Base-by-base conservation (phyloP, 2,888 invertebrate genomes). In the Temnothorax ravouxi region DNA sequence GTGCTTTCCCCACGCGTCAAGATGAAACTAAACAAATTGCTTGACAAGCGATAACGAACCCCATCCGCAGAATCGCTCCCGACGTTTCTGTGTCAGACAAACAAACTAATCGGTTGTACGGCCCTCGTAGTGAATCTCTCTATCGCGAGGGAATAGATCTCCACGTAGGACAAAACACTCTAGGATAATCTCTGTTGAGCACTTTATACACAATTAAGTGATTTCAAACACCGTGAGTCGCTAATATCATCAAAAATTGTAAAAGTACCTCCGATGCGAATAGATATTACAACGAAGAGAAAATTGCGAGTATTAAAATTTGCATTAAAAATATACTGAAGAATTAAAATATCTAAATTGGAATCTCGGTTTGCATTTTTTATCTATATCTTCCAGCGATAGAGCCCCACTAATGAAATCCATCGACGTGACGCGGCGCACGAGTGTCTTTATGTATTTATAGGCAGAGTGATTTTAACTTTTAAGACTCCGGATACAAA, bases 11-110 rank as follows among this genome's bases (percentile, higher is more conserved):
- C 75, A 38, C 75, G 52, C 87, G 92, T 93, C 93, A 92, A 92
- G 91, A 92, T 93, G 89, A 93, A 93, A 91, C 91, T 91, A 90
- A 93, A 93, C 92, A 92, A 93, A 93, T 92, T 91, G 90, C 89
- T 89, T 64, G 84, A 87, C 88, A 79, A 84, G 82, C 54, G 79
- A 59, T 75, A 75, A 83, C 74, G 87, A 85, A 91, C 85, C 86
- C 88, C 85, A 86, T 86, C 84, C 85, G 50, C 41, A 62, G 56
- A 85, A 87, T 67, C 77, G 69, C 69, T 56, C 47, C 62, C 38
- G 86, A 74, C 67, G 15, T 41, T 69, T 86, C 64, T 62, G 18
- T 47, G 61, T 47, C 72, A 69, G 34, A 56, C 76, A 88, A 87
- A 87, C 86, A 86, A 83, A 75, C 77, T 71, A 71, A 71, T 80